These are phyloP conservation scores for Plotosus lineatus DNA, from an alignment of 2,113 vertebrate species.

Conservation along the genomic window DNA sequence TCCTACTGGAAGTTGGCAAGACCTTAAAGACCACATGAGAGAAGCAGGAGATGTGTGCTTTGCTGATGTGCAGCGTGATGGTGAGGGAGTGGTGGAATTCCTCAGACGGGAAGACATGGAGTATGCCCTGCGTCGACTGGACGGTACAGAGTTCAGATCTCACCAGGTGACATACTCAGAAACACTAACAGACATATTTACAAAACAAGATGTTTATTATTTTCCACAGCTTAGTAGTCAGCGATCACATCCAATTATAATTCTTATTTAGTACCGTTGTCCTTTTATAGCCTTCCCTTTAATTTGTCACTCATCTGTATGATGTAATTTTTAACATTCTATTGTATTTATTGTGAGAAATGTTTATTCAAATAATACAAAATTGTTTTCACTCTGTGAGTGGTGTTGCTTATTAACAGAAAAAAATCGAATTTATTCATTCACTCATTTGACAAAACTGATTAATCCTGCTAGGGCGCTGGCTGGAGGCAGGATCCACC, in stretches of 20 bases:
- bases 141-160: constrained; percentile 82
- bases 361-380: too few species aligned
- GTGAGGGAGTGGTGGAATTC: constrained; percentile 84
- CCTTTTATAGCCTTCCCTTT: background rate
- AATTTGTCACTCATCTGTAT: background rate
- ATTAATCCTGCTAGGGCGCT: too few species aligned
- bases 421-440: too few species aligned
- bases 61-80: constrained; percentile 81
- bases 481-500: too few species aligned
- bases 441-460: too few species aligned
- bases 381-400: too few species aligned
- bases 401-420: too few species aligned
- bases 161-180: constrained; percentile 69
- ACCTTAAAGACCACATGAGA: constrained; percentile 85
- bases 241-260: background rate
- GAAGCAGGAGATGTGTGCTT: constrained; percentile 85
- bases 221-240: too few species aligned
- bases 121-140: constrained; percentile 78
- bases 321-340: too few species aligned
- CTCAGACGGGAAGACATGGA: constrained; percentile 87
- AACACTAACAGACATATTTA: background rate
- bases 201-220: too few species aligned
- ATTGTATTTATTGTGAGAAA: too few species aligned
- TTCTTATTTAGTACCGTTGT: background rate
- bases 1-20: constrained; percentile 87